Evolutionary conservation across 2,888 invertebrate species (phyloP).

Genomic region (Amblyteles armatorius): DNA sequence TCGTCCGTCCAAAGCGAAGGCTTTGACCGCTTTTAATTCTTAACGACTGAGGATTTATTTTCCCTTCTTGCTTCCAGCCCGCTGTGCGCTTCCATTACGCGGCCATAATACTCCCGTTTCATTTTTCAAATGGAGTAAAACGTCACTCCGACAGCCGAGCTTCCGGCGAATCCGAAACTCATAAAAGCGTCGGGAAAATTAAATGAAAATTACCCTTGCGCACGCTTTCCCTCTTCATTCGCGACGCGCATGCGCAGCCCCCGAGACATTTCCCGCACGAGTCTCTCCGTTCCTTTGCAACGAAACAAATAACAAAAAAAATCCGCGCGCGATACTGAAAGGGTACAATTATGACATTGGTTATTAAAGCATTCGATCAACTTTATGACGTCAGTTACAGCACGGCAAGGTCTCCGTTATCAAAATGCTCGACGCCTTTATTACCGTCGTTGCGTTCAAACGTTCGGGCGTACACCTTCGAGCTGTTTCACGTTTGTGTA

Average conservation of each 20-base stretch:
- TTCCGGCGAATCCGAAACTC: background rate
- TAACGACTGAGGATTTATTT: conserved; percentile 33
- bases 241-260: background rate
- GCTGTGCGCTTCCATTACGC: conserved; percentile 20
- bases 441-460: conserved; percentile 45
- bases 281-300: background rate
- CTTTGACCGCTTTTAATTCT: conserved; percentile 49
- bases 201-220: background rate
- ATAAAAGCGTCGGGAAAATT: background rate
- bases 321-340: background rate
- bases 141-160: background rate
- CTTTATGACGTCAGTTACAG: conserved; percentile 3
- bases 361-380: conserved; percentile 48
- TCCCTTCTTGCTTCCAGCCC: background rate
- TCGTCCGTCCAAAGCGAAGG: conserved; percentile 10
- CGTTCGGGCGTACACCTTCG: background rate
- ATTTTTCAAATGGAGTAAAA: conserved; percentile 47
- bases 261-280: background rate
- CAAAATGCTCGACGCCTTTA: conserved; percentile 36
- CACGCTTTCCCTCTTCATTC: background rate
- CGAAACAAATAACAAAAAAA: background rate
- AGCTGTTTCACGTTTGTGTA: conserved; percentile 50
- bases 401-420: conserved; percentile 5
- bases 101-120: conserved; percentile 19
- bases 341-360: conserved; percentile 52